phyloP scores from a whole-genome alignment of 2,888 invertebrate species.

The Hydrotaea diabolus region DNA sequence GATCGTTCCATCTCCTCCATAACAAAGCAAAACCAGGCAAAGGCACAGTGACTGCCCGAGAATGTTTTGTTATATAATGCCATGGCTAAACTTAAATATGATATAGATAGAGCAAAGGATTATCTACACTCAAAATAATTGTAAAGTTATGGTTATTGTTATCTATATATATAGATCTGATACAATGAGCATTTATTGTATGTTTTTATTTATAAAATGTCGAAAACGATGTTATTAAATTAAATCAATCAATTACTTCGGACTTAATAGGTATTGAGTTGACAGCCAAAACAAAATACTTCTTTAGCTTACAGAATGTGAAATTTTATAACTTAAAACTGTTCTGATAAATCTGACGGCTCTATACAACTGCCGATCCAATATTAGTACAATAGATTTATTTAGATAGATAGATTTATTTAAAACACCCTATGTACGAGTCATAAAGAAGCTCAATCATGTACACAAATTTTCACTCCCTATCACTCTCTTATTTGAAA shows the following conservation, averaged over 20 bases:
- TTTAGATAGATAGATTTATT: no score
- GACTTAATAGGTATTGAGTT: neutral
- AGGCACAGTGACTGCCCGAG: slow-evolving; percentile 55
- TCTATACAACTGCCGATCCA: no score
- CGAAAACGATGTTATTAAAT: neutral
- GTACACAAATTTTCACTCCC: neutral
- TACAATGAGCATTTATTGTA: slow-evolving; percentile 9
- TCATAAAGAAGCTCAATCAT: neutral
- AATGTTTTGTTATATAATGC: slow-evolving; percentile 66
- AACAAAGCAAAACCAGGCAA: neutral
- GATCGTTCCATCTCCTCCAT: neutral
- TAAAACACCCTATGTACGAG: no score
- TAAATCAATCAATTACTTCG: no score
- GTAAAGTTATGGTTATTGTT: neutral
- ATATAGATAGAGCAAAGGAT: slow-evolving; percentile 61
- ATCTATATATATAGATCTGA: neutral
- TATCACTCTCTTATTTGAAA: neutral
- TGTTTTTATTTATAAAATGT: neutral
- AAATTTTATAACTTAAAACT: no score
- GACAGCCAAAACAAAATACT: no score
- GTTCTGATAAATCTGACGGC: no score
- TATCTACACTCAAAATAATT: neutral
- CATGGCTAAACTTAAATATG: slow-evolving; percentile 71
- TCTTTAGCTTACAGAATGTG: no score
- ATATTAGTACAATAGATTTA: no score